phyloP scores from a whole-genome alignment of 2,113 vertebrate genomes.

The Dicaeum eximium region DNA sequence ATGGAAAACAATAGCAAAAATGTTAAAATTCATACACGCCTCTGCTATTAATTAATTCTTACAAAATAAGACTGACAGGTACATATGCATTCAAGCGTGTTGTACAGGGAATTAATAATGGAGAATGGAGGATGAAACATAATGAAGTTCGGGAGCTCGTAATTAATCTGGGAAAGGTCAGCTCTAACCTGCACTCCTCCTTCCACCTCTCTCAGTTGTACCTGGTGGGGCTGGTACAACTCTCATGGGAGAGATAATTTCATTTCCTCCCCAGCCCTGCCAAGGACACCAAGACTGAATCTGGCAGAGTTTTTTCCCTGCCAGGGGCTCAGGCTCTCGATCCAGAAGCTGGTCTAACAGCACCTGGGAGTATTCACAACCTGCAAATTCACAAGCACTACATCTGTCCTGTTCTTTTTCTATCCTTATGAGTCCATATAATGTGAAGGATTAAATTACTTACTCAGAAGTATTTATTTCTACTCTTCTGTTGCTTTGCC shows the following conservation, averaged over 20 bases:
- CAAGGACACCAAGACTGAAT: neutral
- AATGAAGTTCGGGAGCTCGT: slow-evolving; percentile 41
- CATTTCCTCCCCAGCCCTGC: neutral
- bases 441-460: neutral
- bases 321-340: neutral
- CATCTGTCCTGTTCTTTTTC: neutral
- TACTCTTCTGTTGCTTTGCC: neutral
- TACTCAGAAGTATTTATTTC: neutral
- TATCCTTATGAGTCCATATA: neutral
- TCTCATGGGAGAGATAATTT: neutral
- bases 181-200: neutral
- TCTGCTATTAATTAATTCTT: slow-evolving; percentile 60
- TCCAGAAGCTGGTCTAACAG: neutral
- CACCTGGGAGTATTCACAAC: neutral
- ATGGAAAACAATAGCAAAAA: neutral
- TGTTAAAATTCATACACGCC: slow-evolving; percentile 54
- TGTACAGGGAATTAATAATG: slow-evolving; percentile 59
- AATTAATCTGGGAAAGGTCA: slow-evolving; percentile 59
- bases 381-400: neutral
- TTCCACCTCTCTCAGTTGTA: neutral
- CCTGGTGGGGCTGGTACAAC: neutral
- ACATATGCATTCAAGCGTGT: slow-evolving; percentile 53
- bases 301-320: neutral
- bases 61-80: slow-evolving; percentile 62
- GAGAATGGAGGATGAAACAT: slow-evolving; percentile 36